Conservation (phyloP, 2,888 invertebrate species). For the Philhelius pedissequus region DNA sequence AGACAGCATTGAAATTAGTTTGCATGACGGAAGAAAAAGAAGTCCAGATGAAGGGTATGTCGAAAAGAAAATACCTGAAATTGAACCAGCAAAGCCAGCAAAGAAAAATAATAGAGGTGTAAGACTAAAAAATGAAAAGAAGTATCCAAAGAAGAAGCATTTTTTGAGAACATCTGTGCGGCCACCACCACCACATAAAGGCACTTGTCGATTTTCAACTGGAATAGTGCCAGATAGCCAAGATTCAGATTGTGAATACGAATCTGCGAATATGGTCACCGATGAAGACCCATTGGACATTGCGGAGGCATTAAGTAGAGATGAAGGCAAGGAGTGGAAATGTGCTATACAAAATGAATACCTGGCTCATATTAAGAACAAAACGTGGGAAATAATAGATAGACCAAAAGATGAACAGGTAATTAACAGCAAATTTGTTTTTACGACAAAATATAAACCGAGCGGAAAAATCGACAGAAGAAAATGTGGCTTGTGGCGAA, state of each 20-base stretch:
- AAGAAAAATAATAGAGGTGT: not conserved
- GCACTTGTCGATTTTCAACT: too few species aligned
- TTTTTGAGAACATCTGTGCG: not conserved
- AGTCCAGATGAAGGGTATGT: too few species aligned
- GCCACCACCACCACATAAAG: not conserved
- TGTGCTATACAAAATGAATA: conserved; percentile 1
- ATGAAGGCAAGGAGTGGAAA: too few species aligned
- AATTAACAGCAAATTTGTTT: not conserved
- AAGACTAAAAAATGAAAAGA: not conserved
- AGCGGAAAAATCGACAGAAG: conserved; percentile 17
- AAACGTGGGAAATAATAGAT: conserved; percentile 1
- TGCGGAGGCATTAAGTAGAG: not conserved
- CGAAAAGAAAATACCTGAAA: too few species aligned
- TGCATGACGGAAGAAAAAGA: too few species aligned
- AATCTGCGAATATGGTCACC: not conserved
- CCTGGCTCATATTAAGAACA: not conserved
- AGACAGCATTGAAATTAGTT: too few species aligned
- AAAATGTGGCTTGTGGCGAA: conserved; percentile 64
- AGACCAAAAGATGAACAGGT: not conserved
- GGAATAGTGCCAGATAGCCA: not conserved
- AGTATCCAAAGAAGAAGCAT: not conserved
- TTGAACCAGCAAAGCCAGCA: not conserved
- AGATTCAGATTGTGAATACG: not conserved
- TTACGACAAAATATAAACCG: conserved; percentile 9
- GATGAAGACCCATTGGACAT: not conserved